Evolutionary conservation across 2,888 invertebrate genomes (phyloP).

Genomic region (Lingula anatina): DNA sequence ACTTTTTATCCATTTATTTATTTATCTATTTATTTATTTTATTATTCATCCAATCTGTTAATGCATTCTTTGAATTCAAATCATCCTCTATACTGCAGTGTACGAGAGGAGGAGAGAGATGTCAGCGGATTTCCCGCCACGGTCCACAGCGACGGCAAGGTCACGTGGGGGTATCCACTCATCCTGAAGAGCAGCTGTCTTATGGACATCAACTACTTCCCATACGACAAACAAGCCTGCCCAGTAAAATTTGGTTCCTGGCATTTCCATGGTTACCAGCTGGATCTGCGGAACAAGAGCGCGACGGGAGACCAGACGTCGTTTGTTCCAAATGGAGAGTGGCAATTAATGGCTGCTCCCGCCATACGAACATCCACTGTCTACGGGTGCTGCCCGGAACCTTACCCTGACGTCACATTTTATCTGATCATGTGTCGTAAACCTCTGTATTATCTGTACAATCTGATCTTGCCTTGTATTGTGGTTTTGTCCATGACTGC

Average conservation of each 20-base stretch:
- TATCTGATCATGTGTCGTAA: conserved; percentile 4
- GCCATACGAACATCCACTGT: neutral
- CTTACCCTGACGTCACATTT: conserved; percentile 7
- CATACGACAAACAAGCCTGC: conserved; percentile 5
- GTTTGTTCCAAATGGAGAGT: conserved; percentile 6
- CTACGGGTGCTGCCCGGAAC: conserved; percentile 5
- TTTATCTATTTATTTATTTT: too few species aligned
- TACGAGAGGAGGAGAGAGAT: too few species aligned
- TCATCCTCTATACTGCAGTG: too few species aligned
- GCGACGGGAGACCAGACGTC: neutral
- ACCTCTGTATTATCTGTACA: conserved; percentile 8
- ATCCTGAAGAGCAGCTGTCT: too few species aligned
- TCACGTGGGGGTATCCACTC: too few species aligned
- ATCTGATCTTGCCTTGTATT: conserved; percentile 7
- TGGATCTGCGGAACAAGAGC: neutral
- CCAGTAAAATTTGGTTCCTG: conserved; percentile 2
- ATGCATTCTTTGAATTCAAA: too few species aligned
- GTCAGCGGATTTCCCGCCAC: too few species aligned
- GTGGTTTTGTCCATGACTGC: conserved; percentile 7
- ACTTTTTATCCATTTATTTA: too few species aligned
- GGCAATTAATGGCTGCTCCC: conserved; percentile 1
- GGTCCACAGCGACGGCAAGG: too few species aligned
- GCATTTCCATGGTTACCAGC: neutral
- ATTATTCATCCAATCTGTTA: too few species aligned
- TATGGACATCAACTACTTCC: too few species aligned